Percentiles rank a stretch among this genome's conserved stretches.
These are phyloP conservation scores for Ceratitis capitata DNA, from an alignment of 1,140 invertebrate genomes.

Conservation along the genomic window DNA sequence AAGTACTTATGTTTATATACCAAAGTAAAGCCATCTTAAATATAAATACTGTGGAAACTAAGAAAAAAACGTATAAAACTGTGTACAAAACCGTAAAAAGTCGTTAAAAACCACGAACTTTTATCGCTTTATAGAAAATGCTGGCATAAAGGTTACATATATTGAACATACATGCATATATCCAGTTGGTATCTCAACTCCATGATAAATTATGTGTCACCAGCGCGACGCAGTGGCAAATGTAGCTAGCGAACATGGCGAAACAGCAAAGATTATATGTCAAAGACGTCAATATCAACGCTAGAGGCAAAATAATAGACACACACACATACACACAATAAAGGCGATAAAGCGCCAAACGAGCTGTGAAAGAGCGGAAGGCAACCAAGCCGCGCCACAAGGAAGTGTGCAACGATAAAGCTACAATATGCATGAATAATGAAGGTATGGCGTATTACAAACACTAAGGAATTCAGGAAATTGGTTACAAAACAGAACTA, in stretches of 20 bases:
- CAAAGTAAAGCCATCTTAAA: too few relatives aligned
- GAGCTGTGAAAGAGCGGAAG: background rate
- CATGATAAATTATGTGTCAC: background rate
- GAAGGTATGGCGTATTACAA: background rate
- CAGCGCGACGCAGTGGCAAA: background rate
- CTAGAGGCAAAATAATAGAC: background rate
- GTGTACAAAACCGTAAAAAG: background rate
- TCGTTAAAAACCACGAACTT: constrained; percentile 8
- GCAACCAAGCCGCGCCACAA: background rate
- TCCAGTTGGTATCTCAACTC: too few relatives aligned
- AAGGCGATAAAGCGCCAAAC: constrained; percentile 9
- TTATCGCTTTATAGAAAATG: background rate
- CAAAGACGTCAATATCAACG: background rate
- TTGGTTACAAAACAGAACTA: background rate
- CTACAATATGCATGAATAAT: background rate
- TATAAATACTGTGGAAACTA: background rate
- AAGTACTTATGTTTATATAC: too few relatives aligned
- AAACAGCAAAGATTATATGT: background rate
- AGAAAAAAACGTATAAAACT: background rate
- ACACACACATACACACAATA: background rate
- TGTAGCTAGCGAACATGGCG: background rate
- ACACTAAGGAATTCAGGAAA: background rate
- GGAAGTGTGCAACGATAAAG: background rate
- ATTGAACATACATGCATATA: background rate
- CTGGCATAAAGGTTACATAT: background rate